Conservation (phyloP, 2,797 vertebrate genomes). For the Acanthopagrus latus region DNA sequence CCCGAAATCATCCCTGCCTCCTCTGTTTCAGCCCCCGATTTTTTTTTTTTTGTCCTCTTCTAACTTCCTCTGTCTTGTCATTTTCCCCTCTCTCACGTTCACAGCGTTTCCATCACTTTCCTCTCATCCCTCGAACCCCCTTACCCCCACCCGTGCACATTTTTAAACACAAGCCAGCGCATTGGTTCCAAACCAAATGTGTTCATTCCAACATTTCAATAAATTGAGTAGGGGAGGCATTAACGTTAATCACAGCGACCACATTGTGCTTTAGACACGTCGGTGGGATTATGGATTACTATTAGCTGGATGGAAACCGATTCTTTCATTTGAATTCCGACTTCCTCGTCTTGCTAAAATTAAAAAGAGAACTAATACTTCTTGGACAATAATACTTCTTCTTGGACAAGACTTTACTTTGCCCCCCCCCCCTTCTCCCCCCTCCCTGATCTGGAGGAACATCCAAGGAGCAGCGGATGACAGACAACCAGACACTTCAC, state of each 20-base stretch:
- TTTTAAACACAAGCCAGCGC: constrained; percentile 82
- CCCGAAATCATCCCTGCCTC: constrained; percentile 39
- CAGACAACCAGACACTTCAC: constrained; percentile 71
- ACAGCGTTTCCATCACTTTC: constrained; percentile 71
- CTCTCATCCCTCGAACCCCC: constrained; percentile 53
- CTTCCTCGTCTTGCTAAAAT: constrained; percentile 88
- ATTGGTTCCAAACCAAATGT: constrained; percentile 86
- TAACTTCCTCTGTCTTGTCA: constrained; percentile 60
- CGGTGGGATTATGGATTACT: constrained; percentile 91
- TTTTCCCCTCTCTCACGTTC: constrained; percentile 60
- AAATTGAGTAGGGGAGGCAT: constrained; percentile 89
- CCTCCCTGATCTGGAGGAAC: constrained; percentile 75
- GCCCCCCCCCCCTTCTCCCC: constrained; percentile 11
- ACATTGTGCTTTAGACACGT: constrained; percentile 90
- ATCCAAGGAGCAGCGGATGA: constrained; percentile 73
- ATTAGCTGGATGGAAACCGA: constrained; percentile 91
- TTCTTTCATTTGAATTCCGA: constrained; percentile 90
- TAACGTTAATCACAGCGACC: constrained; percentile 91
- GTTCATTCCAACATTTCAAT: constrained; percentile 90
- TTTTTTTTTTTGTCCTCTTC: constrained; percentile 53
- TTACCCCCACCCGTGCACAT: constrained; percentile 64
- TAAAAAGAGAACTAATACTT: constrained; percentile 90
- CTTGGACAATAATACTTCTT: constrained; percentile 87
- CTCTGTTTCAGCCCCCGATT: constrained; percentile 24
- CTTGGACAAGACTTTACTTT: constrained; percentile 84